Percentiles rank a stretch among this genome's conserved stretches.
Evolutionary conservation across 2,113 vertebrate species (phyloP).

Genomic region (Macaca nemestrina): DNA sequence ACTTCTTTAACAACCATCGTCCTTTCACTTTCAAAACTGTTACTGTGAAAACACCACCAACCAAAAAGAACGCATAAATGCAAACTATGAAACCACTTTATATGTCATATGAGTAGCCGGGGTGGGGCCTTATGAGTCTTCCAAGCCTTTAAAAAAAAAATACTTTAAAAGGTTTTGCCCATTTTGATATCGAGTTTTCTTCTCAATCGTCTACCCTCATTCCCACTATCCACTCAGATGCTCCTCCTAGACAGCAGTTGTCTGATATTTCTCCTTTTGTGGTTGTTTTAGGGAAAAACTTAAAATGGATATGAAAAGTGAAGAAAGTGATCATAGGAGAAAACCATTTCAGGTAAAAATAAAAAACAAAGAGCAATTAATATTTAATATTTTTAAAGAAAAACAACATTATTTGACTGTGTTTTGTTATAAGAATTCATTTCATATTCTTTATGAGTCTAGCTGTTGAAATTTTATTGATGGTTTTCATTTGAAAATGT

Average conservation of each 20-base stretch:
- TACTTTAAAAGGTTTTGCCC: slow-evolving; percentile 66
- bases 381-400: slow-evolving; percentile 35
- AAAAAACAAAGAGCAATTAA: slow-evolving; percentile 11
- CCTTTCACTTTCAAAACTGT: slow-evolving; percentile 75
- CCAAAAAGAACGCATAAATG: slow-evolving; percentile 46
- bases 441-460: not conserved
- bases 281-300: slow-evolving; percentile 78
- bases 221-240: slow-evolving; percentile 37
- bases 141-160: slow-evolving; percentile 47
- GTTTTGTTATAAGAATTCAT: not conserved
- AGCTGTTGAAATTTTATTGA: slow-evolving; percentile 43
- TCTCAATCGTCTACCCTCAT: slow-evolving; percentile 46
- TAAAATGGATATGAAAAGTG: slow-evolving; percentile 76
- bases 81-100: slow-evolving; percentile 67
- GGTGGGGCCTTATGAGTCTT: slow-evolving; percentile 66
- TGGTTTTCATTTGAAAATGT: slow-evolving; percentile 36
- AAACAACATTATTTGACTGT: slow-evolving; percentile 20
- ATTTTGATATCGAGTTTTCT: slow-evolving; percentile 69
- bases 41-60: slow-evolving; percentile 63
- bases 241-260: slow-evolving; percentile 38
- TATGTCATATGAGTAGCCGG: slow-evolving; percentile 72
- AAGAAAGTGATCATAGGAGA: slow-evolving; percentile 79
- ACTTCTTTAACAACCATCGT: slow-evolving; percentile 44
- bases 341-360: slow-evolving; percentile 85
- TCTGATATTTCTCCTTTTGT: slow-evolving; percentile 73